phyloP scores from a whole-genome alignment of 1,140 invertebrate genomes.

The Drosophila nigromelanica region DNA sequence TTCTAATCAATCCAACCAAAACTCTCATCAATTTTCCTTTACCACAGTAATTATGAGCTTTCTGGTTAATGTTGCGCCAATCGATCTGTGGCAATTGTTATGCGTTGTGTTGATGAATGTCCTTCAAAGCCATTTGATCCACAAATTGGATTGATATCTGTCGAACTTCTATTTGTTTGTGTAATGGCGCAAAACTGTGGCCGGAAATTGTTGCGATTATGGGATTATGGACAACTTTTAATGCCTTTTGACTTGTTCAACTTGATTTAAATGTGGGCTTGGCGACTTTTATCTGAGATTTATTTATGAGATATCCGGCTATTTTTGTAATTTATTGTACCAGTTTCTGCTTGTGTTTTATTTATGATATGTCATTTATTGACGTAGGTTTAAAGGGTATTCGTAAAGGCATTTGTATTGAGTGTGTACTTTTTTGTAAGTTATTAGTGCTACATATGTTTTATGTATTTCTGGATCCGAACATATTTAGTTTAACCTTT shows the following conservation, averaged over 20 bases:
- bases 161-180: conserved; percentile 15
- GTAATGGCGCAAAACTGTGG: conserved; percentile 33
- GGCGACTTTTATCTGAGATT: background rate
- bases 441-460: no score
- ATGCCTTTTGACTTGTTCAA: conserved; percentile 23
- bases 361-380: background rate
- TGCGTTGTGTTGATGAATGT: conserved; percentile 3
- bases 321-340: background rate
- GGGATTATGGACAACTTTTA: conserved; percentile 17
- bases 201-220: conserved; percentile 15
- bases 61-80: conserved; percentile 1
- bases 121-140: conserved; percentile 2
- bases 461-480: no score
- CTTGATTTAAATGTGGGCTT: conserved; percentile 1
- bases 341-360: background rate
- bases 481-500: no score
- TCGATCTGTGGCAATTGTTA: background rate
- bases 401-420: background rate
- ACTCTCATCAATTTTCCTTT: no score
- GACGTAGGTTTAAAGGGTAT: background rate
- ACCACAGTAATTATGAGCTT: conserved; percentile 2
- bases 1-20: background rate
- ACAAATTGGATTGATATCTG: conserved; percentile 32
- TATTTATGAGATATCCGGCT: background rate
- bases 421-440: no score